These are phyloP conservation scores for Sphenodon punctatus DNA, from an alignment of 2,797 vertebrate species.

Conservation along the genomic window DNA sequence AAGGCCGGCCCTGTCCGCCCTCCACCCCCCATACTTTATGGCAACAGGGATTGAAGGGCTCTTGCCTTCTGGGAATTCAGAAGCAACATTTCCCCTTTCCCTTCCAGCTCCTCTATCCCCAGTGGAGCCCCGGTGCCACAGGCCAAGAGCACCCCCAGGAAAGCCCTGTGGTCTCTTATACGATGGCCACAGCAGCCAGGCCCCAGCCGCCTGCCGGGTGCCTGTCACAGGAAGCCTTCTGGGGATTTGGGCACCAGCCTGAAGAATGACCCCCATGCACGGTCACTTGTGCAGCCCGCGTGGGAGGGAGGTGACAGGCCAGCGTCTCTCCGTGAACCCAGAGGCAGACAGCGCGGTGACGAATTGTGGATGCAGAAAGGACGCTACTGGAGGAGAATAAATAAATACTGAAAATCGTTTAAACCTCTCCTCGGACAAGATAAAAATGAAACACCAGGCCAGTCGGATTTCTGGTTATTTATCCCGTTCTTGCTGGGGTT, in stretches of 20 bases:
- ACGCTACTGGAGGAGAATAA: too few relatives aligned
- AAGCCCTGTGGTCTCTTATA: not conserved
- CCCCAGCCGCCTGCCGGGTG: accelerated
- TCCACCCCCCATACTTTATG: too few relatives aligned
- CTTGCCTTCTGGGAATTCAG: too few relatives aligned
- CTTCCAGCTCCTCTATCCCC: not conserved
- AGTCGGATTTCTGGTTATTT: not conserved
- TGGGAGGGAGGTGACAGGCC: too few relatives aligned
- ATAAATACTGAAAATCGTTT: too few relatives aligned
- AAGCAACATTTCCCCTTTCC: not conserved
- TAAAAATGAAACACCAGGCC: not conserved
- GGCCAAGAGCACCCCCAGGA: not conserved
- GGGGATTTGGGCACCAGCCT: not conserved
- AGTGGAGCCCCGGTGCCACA: not conserved
- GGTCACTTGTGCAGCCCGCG: too few relatives aligned
- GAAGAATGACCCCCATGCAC: not conserved
- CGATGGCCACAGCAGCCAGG: not conserved
- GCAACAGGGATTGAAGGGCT: too few relatives aligned
- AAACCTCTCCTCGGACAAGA: too few relatives aligned
- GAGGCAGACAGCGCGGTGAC: not conserved
- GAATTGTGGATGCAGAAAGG: too few relatives aligned
- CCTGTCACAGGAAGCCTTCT: not conserved
- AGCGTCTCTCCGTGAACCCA: not conserved
- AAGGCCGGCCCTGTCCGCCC: too few relatives aligned
- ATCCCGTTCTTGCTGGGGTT: not conserved